Conservation (phyloP, 2,113 vertebrate species). For the Epinephelus lanceolatus region DNA sequence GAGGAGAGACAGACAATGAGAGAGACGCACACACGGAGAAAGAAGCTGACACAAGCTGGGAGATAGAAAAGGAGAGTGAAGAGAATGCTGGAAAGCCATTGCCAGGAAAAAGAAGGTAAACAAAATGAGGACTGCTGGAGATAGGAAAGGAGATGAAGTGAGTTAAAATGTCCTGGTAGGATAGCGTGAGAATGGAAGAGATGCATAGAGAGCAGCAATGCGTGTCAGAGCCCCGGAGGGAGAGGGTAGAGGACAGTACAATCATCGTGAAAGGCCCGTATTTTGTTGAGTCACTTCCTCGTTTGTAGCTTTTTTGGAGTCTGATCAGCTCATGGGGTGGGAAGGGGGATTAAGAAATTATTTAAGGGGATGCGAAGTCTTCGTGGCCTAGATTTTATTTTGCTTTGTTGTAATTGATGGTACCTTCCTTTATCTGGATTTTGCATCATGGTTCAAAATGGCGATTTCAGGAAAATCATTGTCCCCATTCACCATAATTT, state of each 20-base stretch:
- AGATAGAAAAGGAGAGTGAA: neutral
- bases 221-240: slow-evolving; percentile 18
- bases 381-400: neutral
- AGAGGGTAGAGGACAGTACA: slow-evolving; percentile 4
- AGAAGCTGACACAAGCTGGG: neutral
- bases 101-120: slow-evolving; percentile 9
- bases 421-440: neutral
- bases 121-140: neutral
- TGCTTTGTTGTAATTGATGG: neutral
- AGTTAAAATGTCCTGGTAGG: slow-evolving; percentile 22
- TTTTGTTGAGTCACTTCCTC: slow-evolving; percentile 55
- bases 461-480: neutral
- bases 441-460: neutral
- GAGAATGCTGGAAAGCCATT: neutral
- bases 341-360: neutral
- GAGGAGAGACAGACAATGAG: neutral
- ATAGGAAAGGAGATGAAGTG: neutral
- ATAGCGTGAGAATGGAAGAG: slow-evolving; percentile 34
- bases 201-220: slow-evolving; percentile 26
- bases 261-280: slow-evolving; percentile 20
- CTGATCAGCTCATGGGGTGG: neutral
- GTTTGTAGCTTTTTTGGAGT: slow-evolving; percentile 5
- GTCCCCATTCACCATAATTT: neutral
- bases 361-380: neutral
- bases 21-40: neutral